A percentile compares a stretch with the other conserved stretches of the same genome.
phyloP scores from a whole-genome alignment of 2,113 vertebrate genomes.

The Rhinoderma darwinii region DNA sequence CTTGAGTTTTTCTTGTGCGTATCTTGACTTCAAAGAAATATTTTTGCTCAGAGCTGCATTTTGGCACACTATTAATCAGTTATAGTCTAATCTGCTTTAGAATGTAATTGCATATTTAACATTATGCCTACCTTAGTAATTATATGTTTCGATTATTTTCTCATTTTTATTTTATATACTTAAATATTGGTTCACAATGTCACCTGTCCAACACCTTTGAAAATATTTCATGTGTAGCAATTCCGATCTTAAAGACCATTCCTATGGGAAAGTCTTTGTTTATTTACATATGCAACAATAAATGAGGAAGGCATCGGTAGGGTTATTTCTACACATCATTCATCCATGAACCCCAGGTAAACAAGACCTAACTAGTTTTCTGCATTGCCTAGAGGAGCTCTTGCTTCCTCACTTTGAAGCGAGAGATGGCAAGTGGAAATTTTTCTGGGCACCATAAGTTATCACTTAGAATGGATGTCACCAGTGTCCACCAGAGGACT shows the following conservation, averaged over 20 bases:
- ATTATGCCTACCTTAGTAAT: slow-evolving; percentile 26
- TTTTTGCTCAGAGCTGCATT: slow-evolving; percentile 52
- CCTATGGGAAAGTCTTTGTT: neutral
- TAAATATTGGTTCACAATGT: neutral
- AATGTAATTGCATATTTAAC: slow-evolving; percentile 47
- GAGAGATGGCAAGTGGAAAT: neutral
- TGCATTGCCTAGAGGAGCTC: neutral
- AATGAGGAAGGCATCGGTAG: neutral
- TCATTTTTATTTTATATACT: neutral
- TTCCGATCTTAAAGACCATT: neutral
- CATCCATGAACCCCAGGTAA: neutral
- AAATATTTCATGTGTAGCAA: neutral
- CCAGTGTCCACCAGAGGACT: too few relatives aligned
- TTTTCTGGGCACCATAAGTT: neutral
- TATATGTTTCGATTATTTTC: slow-evolving; percentile 39
- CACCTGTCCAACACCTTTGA: neutral
- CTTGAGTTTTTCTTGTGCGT: slow-evolving; percentile 25
- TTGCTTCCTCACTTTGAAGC: neutral
- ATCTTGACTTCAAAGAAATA: slow-evolving; percentile 55
- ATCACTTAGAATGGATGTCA: neutral
- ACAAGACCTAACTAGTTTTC: neutral
- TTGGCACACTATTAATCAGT: slow-evolving; percentile 55
- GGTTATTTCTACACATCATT: neutral
- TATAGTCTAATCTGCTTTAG: slow-evolving; percentile 43
- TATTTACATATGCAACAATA: neutral